Evolutionary conservation across 1,140 invertebrate genomes (phyloP).

Genomic region (Drosophila athabasca): DNA sequence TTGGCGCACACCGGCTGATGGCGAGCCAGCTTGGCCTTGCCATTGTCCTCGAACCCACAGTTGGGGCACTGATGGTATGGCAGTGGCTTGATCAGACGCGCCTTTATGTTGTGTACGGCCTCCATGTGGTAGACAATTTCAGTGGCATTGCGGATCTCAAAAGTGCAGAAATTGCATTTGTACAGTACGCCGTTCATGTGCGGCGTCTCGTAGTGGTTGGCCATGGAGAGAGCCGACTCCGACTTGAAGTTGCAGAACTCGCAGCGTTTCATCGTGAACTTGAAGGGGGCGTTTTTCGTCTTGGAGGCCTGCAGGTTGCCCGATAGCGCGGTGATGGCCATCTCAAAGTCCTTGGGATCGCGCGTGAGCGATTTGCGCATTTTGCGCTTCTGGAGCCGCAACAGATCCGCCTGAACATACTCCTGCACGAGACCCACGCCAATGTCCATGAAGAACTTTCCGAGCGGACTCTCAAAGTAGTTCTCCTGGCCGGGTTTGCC

Average conservation of each 20-base stretch:
- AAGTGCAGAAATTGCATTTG: slow-evolving; percentile 94
- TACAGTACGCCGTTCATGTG: slow-evolving; percentile 95
- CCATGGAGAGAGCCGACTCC: slow-evolving; percentile 93
- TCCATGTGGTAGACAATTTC: slow-evolving; percentile 97
- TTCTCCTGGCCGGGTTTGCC: slow-evolving; percentile 74
- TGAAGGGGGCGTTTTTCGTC: slow-evolving; percentile 94
- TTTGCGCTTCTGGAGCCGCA: slow-evolving; percentile 94
- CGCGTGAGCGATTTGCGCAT: slow-evolving; percentile 86
- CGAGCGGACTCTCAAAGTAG: slow-evolving; percentile 93
- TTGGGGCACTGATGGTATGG: slow-evolving; percentile 96
- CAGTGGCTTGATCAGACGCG: slow-evolving; percentile 92
- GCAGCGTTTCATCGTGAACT: slow-evolving; percentile 92
- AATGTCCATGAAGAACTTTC: slow-evolving; percentile 96
- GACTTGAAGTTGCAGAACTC: slow-evolving; percentile 96
- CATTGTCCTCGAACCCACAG: slow-evolving; percentile 97
- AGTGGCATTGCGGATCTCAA: slow-evolving; percentile 92
- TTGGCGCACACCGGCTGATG: slow-evolving; percentile 95
- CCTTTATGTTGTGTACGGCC: slow-evolving; percentile 92
- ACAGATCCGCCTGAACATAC: slow-evolving; percentile 94
- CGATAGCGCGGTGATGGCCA: slow-evolving; percentile 90
- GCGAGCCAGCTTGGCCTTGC: slow-evolving; percentile 95
- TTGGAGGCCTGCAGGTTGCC: slow-evolving; percentile 94
- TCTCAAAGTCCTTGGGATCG: slow-evolving; percentile 88
- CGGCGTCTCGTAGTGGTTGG: slow-evolving; percentile 95
- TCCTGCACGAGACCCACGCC: slow-evolving; percentile 96